phyloP scores from a whole-genome alignment of 1,140 invertebrate genomes.

The Gerris buenoi region DNA sequence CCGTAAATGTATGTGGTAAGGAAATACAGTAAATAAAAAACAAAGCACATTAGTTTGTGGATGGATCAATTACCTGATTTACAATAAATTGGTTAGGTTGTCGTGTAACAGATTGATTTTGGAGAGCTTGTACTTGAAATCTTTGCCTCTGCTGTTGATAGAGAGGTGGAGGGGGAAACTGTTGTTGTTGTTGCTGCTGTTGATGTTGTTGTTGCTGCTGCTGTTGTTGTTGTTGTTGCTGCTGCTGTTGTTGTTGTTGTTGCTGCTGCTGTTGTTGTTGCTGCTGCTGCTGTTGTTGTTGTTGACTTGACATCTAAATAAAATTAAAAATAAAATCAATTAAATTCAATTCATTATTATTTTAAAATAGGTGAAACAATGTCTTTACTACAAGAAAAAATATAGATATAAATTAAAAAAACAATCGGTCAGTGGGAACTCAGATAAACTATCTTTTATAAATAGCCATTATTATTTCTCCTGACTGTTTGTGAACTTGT shows the following conservation, averaged over 20 bases:
- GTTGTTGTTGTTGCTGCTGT: slow-evolving; percentile 8
- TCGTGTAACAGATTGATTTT: not conserved
- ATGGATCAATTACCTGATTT: slow-evolving; percentile 3
- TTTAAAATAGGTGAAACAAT: no score
- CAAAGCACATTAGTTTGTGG: not conserved
- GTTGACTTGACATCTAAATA: not conserved
- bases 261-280: no score
- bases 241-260: no score
- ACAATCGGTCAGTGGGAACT: no score
- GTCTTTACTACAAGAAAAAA: no score
- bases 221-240: not conserved
- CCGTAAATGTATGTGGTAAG: no score
- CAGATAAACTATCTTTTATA: no score
- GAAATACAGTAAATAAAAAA: no score
- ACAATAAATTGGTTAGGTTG: slow-evolving; percentile 4
- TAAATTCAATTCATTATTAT: not conserved
- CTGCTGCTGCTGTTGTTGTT: slow-evolving; percentile 4
- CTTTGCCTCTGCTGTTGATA: slow-evolving; percentile 24
- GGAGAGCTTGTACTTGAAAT: slow-evolving; percentile 14
- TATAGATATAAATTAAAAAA: no score
- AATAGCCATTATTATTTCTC: no score
- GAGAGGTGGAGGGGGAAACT: slow-evolving; percentile 24
- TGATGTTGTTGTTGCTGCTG: not conserved
- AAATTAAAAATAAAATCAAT: not conserved
- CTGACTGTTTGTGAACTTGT: no score